Evolutionary conservation across 2,888 invertebrate species (phyloP), one percentile per base, ranked within the genome.

Genomic region (Phaedon cochleariae): DNA sequence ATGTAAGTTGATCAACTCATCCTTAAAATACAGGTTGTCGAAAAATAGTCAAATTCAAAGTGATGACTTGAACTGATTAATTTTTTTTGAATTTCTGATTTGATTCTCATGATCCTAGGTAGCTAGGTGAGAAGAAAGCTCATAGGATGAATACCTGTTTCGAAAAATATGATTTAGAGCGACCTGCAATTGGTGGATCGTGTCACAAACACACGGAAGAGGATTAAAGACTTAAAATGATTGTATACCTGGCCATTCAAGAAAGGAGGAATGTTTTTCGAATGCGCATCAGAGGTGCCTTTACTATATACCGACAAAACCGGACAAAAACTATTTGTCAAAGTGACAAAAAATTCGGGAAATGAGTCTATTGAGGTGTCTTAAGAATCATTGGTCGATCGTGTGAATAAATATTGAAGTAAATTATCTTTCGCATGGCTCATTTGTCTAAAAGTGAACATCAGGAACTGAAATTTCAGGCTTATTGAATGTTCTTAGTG

Each of bases 241-340:
- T 41, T 52, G 29, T 65, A 65, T 68, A 68, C 68, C 68, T 68
- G 68, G 41, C 55, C 37, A 61, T 64, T 64, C 55, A 60, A 41
- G 51, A 67, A 10, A n/a, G 21, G 41, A 41, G 21, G 17, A 57
- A 57, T 26, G 15, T 34, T 15, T 41, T 41, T 41, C 41, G n/a
- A 41, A 41, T 15, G 15, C 41, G 1, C 41, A n/a, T 41, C 41
- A 6, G 1, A n/a, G 45, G 26, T 22, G 17, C 45, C 45, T 57
- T 45, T 57, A 46, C 37, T 37, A n/a, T 54, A n/a, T 54, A 54
- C 54, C 54, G 54, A 37, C 54, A 37, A 4, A 10, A 15, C 3
- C 15, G 41, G 15, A 41, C 54, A 54, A 54, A 54, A 37, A 54
- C 54, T 54, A 41, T 41, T 41, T 41, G 41, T 41, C 41, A 41